Percentiles rank a stretch among this genome's conserved stretches.
These are phyloP conservation scores for Hylia prasina DNA, from an alignment of 2,113 vertebrate genomes.

Conservation along the genomic window DNA sequence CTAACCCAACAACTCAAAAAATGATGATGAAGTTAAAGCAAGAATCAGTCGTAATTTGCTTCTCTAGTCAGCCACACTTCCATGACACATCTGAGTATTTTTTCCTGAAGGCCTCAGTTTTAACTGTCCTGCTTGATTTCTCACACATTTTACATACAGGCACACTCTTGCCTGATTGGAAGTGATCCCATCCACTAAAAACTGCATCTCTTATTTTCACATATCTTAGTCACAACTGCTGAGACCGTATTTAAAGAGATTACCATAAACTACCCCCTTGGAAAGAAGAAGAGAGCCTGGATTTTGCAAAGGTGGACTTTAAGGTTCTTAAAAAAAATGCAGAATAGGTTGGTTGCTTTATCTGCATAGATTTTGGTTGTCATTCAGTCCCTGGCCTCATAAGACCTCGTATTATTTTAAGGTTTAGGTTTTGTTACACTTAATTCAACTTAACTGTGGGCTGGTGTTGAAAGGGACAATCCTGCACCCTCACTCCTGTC, in stretches of 20 bases:
- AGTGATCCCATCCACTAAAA: not conserved
- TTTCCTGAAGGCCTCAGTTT: not conserved
- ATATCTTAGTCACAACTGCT: not conserved
- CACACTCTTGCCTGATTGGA: not conserved
- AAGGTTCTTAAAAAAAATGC: not conserved
- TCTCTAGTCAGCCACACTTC: not conserved
- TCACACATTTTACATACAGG: not conserved
- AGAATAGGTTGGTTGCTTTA: not conserved
- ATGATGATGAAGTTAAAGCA: not conserved
- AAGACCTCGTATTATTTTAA: not conserved
- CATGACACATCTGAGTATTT: not conserved
- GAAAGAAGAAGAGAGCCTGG: not conserved
- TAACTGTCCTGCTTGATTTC: not conserved
- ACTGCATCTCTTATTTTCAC: not conserved
- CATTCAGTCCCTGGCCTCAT: not conserved
- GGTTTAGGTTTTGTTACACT: not conserved
- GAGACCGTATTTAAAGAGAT: not conserved
- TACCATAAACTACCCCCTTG: not conserved
- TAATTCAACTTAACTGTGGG: not conserved
- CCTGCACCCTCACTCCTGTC: not conserved
- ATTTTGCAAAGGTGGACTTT: not conserved
- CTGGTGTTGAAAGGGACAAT: not conserved
- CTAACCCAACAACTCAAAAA: not conserved
- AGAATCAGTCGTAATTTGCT: not conserved
- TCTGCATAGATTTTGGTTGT: not conserved